Conservation (phyloP, 2,888 invertebrate genomes). For the Atethmia centrago region DNA sequence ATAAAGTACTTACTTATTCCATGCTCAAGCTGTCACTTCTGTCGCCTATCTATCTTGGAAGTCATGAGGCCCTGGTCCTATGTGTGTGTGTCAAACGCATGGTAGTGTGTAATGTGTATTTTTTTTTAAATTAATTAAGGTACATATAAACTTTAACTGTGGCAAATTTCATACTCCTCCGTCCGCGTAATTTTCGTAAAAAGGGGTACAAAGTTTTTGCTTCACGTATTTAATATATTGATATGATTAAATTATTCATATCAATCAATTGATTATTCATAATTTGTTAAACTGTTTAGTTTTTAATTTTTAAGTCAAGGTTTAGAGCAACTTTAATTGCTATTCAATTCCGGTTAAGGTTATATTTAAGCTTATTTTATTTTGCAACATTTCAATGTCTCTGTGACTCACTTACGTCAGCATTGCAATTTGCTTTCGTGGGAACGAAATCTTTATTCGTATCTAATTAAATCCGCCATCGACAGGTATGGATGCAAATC, state of each 20-base stretch:
- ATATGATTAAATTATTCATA: slow-evolving; percentile 16
- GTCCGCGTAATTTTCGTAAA: too few species aligned
- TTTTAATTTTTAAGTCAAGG: slow-evolving; percentile 54
- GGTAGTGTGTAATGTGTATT: too few species aligned
- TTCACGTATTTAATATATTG: too few species aligned
- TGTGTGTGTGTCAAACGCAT: too few species aligned
- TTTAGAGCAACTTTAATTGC: slow-evolving; percentile 32
- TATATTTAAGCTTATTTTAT: slow-evolving; percentile 20
- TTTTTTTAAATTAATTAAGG: too few species aligned
- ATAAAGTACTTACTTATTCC: too few species aligned
- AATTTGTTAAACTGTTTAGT: slow-evolving; percentile 42
- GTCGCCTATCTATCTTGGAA: too few species aligned
- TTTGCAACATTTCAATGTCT: slow-evolving; percentile 38
- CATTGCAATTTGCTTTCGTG: slow-evolving; percentile 36
- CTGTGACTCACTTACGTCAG: slow-evolving; percentile 33
- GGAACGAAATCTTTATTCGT: slow-evolving; percentile 26
- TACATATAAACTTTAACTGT: too few species aligned
- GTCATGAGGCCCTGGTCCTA: too few species aligned
- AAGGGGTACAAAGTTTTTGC: too few species aligned
- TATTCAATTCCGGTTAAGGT: slow-evolving; percentile 29
- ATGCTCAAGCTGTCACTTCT: too few species aligned
- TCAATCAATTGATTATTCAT: slow-evolving; percentile 34
- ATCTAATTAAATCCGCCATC: slow-evolving; percentile 9
- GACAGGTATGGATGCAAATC: slow-evolving; percentile 19
- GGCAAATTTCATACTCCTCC: too few species aligned